A percentile compares a stretch with the other conserved stretches of the same genome.
phyloP scores from a whole-genome alignment of 2,113 vertebrate genomes.

The Hyperoodon ampullatus region DNA sequence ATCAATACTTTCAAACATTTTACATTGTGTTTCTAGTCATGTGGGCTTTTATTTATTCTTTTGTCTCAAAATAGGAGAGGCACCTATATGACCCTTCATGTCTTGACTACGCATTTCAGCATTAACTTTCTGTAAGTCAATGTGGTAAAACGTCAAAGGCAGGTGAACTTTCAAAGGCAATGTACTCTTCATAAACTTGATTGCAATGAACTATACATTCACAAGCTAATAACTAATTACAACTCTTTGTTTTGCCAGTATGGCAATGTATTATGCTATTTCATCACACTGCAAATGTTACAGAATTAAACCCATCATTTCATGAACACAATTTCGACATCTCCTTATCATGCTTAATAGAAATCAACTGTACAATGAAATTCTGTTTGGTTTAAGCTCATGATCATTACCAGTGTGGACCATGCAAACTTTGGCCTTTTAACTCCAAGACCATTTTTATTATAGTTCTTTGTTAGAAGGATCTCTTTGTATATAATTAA shows the following conservation, averaged over 20 bases:
- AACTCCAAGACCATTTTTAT: conserved; percentile 71
- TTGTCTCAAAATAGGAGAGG: background rate
- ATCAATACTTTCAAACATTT: background rate
- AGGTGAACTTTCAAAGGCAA: background rate
- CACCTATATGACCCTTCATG: too few species aligned
- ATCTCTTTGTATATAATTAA: conserved; percentile 83
- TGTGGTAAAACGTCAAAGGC: background rate
- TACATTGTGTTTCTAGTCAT: background rate
- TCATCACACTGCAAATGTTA: conserved; percentile 58
- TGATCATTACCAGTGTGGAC: conserved; percentile 74
- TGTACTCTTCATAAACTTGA: background rate
- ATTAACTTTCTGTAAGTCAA: background rate
- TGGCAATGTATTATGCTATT: background rate
- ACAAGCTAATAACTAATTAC: background rate
- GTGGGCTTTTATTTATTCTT: background rate
- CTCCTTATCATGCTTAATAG: conserved; percentile 73
- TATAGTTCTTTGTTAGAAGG: conserved; percentile 75
- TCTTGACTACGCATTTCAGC: background rate
- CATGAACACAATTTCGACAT: conserved; percentile 69
- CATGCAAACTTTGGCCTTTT: conserved; percentile 73
- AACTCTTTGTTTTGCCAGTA: background rate
- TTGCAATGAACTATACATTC: background rate
- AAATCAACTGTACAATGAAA: conserved; percentile 69
- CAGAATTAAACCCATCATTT: conserved; percentile 67
- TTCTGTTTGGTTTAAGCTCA: conserved; percentile 78